Percentiles rank a stretch among this genome's conserved stretches.
These are phyloP conservation scores for Crocuta crocuta DNA, from an alignment of 2,113 vertebrate species.

Conservation along the genomic window DNA sequence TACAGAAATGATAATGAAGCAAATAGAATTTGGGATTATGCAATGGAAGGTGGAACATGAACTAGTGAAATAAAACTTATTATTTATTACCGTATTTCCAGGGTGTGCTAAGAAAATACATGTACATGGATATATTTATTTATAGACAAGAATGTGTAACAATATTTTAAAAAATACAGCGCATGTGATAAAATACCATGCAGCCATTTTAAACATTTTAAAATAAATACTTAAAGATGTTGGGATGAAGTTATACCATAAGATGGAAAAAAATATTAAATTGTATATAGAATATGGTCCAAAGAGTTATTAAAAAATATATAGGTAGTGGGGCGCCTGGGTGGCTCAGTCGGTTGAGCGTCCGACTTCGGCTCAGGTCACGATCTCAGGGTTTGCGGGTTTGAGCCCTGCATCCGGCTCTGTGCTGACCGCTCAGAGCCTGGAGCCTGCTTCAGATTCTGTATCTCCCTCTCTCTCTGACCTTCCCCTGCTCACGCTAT, in stretches of 20 bases:
- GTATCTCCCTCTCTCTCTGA: too few relatives aligned
- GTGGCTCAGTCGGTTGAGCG: too few relatives aligned
- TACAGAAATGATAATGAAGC: not conserved
- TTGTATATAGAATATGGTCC: not conserved
- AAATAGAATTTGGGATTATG: not conserved
- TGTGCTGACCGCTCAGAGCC: too few relatives aligned
- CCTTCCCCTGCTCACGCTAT: too few relatives aligned
- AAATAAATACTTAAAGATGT: constrained; percentile 41
- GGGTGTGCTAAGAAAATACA: not conserved
- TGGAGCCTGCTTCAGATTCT: too few relatives aligned
- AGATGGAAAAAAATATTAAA: not conserved
- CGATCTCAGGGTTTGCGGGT: too few relatives aligned
- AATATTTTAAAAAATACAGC: not conserved
- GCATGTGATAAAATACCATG: not conserved
- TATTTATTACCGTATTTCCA: not conserved
- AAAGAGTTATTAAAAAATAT: constrained; percentile 23
- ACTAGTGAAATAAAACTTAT: not conserved
- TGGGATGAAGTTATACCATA: not conserved
- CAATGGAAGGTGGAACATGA: not conserved
- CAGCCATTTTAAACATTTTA: not conserved
- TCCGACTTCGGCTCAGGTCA: too few relatives aligned
- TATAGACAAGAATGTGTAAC: not conserved
- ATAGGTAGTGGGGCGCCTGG: not conserved
- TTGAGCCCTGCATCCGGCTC: too few relatives aligned
- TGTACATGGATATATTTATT: not conserved